Evolutionary conservation across 1,140 invertebrate species (phyloP), one percentile per base, ranked within the genome.

Genomic region (Heliconius himera): DNA sequence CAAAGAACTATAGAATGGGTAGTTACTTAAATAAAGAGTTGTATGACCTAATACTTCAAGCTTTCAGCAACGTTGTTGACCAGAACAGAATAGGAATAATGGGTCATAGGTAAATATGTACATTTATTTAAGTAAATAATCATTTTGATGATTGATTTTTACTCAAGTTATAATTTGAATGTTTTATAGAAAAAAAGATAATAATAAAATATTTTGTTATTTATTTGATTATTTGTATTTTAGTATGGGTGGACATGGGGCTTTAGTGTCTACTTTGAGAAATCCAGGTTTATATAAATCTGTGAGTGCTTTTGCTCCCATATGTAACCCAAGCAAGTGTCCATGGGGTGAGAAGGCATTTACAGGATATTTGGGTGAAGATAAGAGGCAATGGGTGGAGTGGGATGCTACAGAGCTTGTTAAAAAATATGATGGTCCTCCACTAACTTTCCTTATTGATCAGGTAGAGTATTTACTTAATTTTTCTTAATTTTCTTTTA

Each of bases 211-310:
- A 3, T 49, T 49, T 49, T 49, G 49, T 18, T 49, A 49, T 49
- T 49, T 18, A 51, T 20, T 13, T 16, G 13, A 60, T 60, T 22
- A 60, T 60, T 26, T 29, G 3, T 66, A 83, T 95, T 96, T 74
- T 87, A 98, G 98, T 89, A 99, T 99, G 99, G 99, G 99, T 75
- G 99, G 99, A 76, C 99, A 99, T 95, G 99, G 99, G 38, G 99
- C 99, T 38, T 93, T 99, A 33, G 97, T 99, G 49, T 98, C 97
- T 93, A 97, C 97, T 22, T 93, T 99, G 29, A 98, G 98, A 91
- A 99, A 99, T 94, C 99, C 99, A 33, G 97, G 97, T 8, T 95
- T 97, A 79, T 99, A 98, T 93, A 96, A 96, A 84, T 97, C 97
- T 56, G 98, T 99, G 0, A 99, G 98, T 79, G 98, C 98, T n/a